Conservation (phyloP, 1,140 invertebrate species). For the Heliconius congener region DNA sequence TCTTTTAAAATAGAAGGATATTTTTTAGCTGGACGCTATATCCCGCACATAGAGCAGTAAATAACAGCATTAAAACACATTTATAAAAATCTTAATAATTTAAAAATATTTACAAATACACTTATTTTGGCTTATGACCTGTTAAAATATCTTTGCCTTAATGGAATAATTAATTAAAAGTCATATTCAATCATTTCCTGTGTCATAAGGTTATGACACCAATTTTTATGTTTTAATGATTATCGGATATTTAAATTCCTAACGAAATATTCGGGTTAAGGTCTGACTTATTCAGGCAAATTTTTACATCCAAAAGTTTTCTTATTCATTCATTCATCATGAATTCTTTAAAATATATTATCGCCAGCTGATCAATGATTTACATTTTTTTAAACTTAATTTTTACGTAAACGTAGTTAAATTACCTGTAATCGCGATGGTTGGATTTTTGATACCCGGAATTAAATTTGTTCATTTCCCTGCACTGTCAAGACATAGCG, state of each 20-base stretch:
- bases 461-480: too few species aligned
- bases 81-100: background rate
- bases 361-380: background rate
- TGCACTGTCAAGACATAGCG: too few species aligned
- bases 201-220: background rate
- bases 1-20: too few species aligned
- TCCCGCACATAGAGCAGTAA: background rate
- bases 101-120: background rate
- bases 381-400: too few species aligned
- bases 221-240: background rate
- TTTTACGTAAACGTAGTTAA: too few species aligned
- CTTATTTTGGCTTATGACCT: background rate
- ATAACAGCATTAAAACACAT: too few species aligned
- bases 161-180: background rate
- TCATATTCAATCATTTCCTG: background rate
- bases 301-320: background rate
- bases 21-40: background rate
- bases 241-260: background rate
- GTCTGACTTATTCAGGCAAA: background rate
- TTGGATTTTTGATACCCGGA: too few species aligned
- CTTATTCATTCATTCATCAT: background rate
- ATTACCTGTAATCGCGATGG: too few species aligned
- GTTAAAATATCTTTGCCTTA: background rate
- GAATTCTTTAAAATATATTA: background rate
- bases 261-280: background rate